These are phyloP conservation scores for Callosobruchus maculatus DNA, from an alignment of 2,888 invertebrate species.

Conservation along the genomic window DNA sequence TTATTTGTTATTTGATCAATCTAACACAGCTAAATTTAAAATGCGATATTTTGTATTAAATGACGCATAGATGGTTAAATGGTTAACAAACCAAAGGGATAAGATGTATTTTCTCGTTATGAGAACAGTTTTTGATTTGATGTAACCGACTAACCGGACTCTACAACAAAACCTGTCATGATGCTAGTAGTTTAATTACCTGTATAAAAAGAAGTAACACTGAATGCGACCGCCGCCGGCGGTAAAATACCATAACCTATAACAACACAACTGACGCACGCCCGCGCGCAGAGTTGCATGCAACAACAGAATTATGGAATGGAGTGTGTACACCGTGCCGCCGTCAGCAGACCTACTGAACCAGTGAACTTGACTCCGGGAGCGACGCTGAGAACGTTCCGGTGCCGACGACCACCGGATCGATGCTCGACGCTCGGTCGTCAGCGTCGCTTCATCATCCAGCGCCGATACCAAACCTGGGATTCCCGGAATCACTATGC, in stretches of 20 bases:
- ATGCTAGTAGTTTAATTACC: too few relatives aligned
- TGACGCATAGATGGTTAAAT: too few relatives aligned
- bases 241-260: constrained; percentile 3
- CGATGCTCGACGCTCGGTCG: constrained; percentile 17
- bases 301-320: constrained; percentile 7
- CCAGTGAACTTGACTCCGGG: constrained; percentile 30
- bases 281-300: background rate
- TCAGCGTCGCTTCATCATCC: background rate
- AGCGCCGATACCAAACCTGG: too few relatives aligned
- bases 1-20: too few relatives aligned
- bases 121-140: too few relatives aligned
- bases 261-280: constrained; percentile 3
- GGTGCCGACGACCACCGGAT: constrained; percentile 14
- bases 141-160: too few relatives aligned
- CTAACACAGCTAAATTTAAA: too few relatives aligned
- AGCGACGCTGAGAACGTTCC: constrained; percentile 6
- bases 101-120: too few relatives aligned
- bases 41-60: too few relatives aligned
- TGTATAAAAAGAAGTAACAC: background rate
- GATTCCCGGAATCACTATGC: too few relatives aligned
- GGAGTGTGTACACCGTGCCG: constrained; percentile 4
- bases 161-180: too few relatives aligned
- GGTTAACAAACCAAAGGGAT: too few relatives aligned
- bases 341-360: constrained; percentile 33
- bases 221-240: background rate